Evolutionary conservation across 2,113 vertebrate species (phyloP), one percentile per base, ranked within the genome.

Genomic region (Erpornis zantholeuca): DNA sequence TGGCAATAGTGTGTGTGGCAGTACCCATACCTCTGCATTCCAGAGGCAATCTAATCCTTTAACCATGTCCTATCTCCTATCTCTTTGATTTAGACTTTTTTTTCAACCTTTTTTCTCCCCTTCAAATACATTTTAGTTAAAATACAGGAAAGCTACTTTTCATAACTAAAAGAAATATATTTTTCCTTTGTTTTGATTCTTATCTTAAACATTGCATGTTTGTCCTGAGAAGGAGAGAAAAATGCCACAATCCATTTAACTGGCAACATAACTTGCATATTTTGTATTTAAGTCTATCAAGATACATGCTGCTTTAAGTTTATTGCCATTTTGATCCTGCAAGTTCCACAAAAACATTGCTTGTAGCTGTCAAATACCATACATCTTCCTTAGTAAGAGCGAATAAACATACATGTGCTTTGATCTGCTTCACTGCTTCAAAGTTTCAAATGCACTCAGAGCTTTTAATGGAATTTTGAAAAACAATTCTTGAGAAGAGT

Each of bases 101-200:
- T 91, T 83, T 2, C 11, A 87, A 95, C 69, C 36, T 54, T 79
- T 66, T 91, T 59, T 25, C 21, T 38, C 10, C 12, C 13, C 2
- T 42, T 76, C 9, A 35, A 42, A 25, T 50, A 29, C 3, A 31
- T 16, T 73, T 88, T 50, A n/a, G 7, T 61, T 95, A 88, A 94
- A 94, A 94, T 89, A 92, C n/a, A 64, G 36, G 56, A 87, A 95
- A 95, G n/a, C 52, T 84, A 35, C 49, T 91, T 87, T 86, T 93
- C 64, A 68, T 92, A 65, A 54, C 59, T 94, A 53, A 50, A 94
- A 93, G 81, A 97, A 95, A 84, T 85, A 90, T 7, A 5, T 71
- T 96, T 96, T 95, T 89, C 90, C 21, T 82, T 96, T 69, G 92
- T 86, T 94, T 93, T 94, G 69, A 85, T 97, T 97, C 60, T 97